phyloP scores from a whole-genome alignment of 2,113 vertebrate species.

The Henicopernis longicauda region DNA sequence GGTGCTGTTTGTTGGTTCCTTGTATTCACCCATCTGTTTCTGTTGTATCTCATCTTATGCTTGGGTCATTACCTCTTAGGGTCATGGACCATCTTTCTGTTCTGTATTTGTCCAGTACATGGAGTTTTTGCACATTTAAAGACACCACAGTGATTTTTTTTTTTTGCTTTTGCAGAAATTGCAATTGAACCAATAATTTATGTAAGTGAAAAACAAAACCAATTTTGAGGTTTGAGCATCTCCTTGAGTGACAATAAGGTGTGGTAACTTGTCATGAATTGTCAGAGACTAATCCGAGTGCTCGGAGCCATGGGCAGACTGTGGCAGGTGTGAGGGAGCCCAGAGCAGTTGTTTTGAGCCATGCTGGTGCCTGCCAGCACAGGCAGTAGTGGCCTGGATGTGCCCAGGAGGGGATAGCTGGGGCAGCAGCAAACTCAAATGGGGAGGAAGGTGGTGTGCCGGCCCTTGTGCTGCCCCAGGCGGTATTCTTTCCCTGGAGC shows the following conservation, averaged over 20 bases:
- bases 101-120: background rate
- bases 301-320: background rate
- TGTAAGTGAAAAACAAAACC: background rate
- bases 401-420: background rate
- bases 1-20: background rate
- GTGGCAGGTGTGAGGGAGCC: background rate
- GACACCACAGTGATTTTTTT: fast-evolving
- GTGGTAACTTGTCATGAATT: background rate
- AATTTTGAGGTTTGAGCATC: background rate
- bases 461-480: background rate
- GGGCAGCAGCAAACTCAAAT: background rate
- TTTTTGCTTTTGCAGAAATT: background rate
- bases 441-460: background rate
- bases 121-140: background rate
- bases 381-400: background rate
- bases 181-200: background rate
- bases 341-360: background rate
- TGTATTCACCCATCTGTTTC: background rate
- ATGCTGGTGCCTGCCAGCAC: background rate
- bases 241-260: background rate
- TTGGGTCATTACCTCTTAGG: background rate
- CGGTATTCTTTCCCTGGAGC: too few relatives aligned
- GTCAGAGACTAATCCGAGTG: too few relatives aligned
- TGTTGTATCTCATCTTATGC: background rate
- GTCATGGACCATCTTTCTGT: background rate